Evolutionary conservation across 2,888 invertebrate species (phyloP), one percentile per base, ranked within the genome.

Genomic region (Apoda limacodes): DNA sequence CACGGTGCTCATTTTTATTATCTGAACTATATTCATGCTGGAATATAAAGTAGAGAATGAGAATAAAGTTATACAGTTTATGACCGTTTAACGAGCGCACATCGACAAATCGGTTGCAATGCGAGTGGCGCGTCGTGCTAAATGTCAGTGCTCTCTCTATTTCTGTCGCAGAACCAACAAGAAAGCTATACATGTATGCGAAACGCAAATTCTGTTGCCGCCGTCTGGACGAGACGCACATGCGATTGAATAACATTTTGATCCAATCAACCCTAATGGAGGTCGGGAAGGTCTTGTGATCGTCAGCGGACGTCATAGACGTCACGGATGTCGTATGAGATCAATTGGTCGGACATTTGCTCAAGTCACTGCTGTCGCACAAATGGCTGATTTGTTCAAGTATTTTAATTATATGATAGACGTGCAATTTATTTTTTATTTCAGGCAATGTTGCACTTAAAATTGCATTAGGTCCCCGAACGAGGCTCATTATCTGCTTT

Each of bases 91-190:
- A 60, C 56, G 54, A 60, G 55, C 50, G 47, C 48, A 54, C 46
- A 59, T 62, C 60, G 55, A 53, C 56, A 60, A 67, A 67, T 67
- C 60, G 58, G 55, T 56, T 57, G 55, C 64, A 65, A 66, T 66
- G 58, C 60, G 62, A 62, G 47, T 59, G 38, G 34, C 26, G 39
- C 34, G 45, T 48, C 45, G 47, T 61, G 50, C 52, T 50, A 74
- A 74, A 72, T 74, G 74, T 70, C 74, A 74, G 62, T 68, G 71
- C 70, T 68, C 71, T 52, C 62, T 72, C 72, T 72, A 72, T 72
- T 74, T 75, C 65, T 60, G 69, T 68, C 54, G 50, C 67, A 65
- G 64, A 65, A 59, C 69, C 67, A 75, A 72, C 69, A 71, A 69
- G 70, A 70, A 74, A 70, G 64, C 69, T 66, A 70, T n/a, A n/a